Evolutionary conservation across 2,888 invertebrate species (phyloP).

Genomic region (Allacma fusca): DNA sequence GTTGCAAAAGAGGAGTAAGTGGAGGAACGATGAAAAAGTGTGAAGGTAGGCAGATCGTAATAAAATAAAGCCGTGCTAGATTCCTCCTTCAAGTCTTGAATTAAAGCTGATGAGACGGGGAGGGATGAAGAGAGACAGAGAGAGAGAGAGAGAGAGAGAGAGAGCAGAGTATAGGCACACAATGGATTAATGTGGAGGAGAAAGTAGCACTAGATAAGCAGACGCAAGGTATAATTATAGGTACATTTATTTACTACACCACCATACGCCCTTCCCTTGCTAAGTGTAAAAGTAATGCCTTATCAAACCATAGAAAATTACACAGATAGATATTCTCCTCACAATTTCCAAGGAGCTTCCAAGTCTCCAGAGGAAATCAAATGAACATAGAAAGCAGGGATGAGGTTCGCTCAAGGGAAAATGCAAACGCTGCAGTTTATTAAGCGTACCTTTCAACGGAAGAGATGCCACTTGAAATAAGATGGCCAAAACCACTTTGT

Average conservation of each 20-base stretch:
- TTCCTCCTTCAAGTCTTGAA: slow-evolving; percentile 4
- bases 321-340: not conserved
- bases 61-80: slow-evolving; percentile 17
- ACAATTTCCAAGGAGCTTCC: not conserved
- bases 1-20: not conserved
- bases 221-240: not conserved
- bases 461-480: not conserved
- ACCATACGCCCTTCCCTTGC: not conserved
- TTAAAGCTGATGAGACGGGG: slow-evolving; percentile 14
- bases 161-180: not conserved
- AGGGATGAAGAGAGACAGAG: not conserved
- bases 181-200: not conserved
- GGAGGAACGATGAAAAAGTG: not conserved
- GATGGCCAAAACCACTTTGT: not conserved
- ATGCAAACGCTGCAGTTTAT: slow-evolving; percentile 3
- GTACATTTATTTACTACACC: not conserved
- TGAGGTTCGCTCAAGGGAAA: not conserved
- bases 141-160: not conserved
- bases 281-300: slow-evolving; percentile 1
- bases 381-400: not conserved
- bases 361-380: slow-evolving; percentile 1
- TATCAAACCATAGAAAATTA: slow-evolving; percentile 11
- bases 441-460: not conserved
- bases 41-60: slow-evolving; percentile 21
- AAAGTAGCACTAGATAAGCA: not conserved